phyloP scores from a whole-genome alignment of 2,797 vertebrate species.

The Phylloscopus collybita region DNA sequence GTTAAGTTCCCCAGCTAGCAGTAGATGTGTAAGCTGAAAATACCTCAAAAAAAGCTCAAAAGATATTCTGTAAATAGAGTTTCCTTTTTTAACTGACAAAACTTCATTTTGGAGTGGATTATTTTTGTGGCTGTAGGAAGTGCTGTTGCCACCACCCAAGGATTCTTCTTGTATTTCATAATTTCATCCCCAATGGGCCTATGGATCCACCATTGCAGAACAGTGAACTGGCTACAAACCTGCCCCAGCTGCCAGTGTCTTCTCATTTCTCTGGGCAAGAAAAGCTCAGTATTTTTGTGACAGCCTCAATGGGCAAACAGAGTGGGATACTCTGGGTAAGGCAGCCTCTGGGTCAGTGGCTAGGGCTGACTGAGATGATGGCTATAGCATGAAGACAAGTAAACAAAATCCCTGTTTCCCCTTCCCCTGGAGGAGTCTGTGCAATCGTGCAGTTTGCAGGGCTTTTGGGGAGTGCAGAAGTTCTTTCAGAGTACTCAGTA shows the following conservation, averaged over 20 bases:
- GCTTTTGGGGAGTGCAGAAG: neutral
- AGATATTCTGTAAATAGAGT: neutral
- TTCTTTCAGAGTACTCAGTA: neutral
- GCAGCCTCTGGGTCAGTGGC: neutral
- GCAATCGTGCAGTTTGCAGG: neutral
- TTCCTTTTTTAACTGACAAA: neutral
- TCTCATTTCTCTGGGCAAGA: neutral
- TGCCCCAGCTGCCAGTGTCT: neutral
- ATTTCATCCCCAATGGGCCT: neutral
- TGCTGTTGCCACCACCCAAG: neutral
- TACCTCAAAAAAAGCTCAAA: neutral
- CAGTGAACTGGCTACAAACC: neutral
- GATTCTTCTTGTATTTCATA: neutral
- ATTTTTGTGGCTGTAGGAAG: neutral
- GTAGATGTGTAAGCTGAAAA: neutral
- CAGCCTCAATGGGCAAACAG: neutral
- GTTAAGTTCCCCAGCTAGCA: neutral
- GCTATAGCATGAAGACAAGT: neutral
- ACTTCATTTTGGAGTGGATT: neutral
- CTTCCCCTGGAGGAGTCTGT: neutral
- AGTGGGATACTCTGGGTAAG: neutral
- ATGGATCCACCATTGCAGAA: rapidly evolving
- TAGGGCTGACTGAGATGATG: neutral
- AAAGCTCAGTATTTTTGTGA: neutral
- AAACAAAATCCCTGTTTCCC: neutral